Conservation (phyloP, 2,113 vertebrate species). For the Isichthys henryi region DNA sequence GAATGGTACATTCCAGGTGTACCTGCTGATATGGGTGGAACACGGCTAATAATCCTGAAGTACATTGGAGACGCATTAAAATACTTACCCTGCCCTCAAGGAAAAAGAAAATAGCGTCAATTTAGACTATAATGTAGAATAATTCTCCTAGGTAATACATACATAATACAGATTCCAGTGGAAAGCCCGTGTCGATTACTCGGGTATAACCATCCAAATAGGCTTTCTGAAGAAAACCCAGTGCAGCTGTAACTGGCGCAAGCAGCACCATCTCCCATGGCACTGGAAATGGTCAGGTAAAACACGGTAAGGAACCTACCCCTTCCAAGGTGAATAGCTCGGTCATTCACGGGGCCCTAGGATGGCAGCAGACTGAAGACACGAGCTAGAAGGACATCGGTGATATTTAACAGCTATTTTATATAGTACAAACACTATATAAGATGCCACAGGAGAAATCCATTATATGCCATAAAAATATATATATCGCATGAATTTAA, state of each 20-base stretch:
- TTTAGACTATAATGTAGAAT: not conserved
- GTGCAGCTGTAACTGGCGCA: not conserved
- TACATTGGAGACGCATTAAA: not conserved
- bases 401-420: not conserved
- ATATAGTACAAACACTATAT: not conserved
- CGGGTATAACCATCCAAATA: not conserved
- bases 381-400: not conserved
- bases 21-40: not conserved
- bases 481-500: not conserved
- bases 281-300: not conserved
- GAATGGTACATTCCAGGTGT: not conserved
- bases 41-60: not conserved
- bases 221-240: not conserved
- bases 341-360: not conserved
- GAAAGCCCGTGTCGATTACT: not conserved
- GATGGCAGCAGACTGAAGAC: not conserved
- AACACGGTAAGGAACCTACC: not conserved
- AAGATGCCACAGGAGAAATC: not conserved
- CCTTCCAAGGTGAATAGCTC: not conserved
- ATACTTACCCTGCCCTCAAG: conserved; percentile 1
- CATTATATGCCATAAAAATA: not conserved
- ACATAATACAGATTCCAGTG: not conserved
- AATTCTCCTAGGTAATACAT: not conserved
- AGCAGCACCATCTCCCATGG: not conserved
- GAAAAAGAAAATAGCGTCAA: not conserved